Evolutionary conservation across 2,797 vertebrate species (phyloP).

Genomic region (Notolabrus celidotus): DNA sequence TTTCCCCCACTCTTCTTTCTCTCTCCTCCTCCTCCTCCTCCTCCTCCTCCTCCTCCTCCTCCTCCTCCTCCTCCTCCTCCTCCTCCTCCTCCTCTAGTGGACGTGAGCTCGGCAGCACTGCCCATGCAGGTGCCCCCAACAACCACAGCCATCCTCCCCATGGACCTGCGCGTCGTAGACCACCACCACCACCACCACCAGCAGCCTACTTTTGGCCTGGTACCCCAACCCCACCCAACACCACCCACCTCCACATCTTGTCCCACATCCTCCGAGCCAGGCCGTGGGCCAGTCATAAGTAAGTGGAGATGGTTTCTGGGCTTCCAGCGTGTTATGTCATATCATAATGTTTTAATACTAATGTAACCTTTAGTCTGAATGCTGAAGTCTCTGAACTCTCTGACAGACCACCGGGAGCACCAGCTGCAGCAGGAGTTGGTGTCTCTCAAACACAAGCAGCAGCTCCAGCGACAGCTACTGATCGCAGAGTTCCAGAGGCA

Average conservation of each 20-base stretch:
- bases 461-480: conserved; percentile 96
- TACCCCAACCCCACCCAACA: conserved; percentile 65
- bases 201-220: conserved; percentile 73
- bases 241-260: conserved; percentile 54
- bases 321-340: too few relatives aligned
- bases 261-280: conserved; percentile 50
- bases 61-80: not conserved
- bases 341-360: not conserved
- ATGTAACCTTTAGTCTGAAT: not conserved
- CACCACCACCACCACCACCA: conserved; percentile 71
- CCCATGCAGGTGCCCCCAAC: conserved; percentile 77
- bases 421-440: conserved; percentile 97
- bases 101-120: conserved; percentile 77
- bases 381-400: not conserved
- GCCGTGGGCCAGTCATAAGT: conserved; percentile 61
- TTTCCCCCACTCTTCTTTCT: not conserved
- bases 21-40: not conserved
- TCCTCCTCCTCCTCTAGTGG: conserved; percentile 55
- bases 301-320: conserved; percentile 31
- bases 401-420: conserved; percentile 84
- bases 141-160: conserved; percentile 77
- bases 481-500: conserved; percentile 98
- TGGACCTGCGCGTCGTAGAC: conserved; percentile 81
- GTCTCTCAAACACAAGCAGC: conserved; percentile 97
- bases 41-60: not conserved